Conservation (phyloP, 2,888 invertebrate genomes). For the Dryocosmus kuriphilus region DNA sequence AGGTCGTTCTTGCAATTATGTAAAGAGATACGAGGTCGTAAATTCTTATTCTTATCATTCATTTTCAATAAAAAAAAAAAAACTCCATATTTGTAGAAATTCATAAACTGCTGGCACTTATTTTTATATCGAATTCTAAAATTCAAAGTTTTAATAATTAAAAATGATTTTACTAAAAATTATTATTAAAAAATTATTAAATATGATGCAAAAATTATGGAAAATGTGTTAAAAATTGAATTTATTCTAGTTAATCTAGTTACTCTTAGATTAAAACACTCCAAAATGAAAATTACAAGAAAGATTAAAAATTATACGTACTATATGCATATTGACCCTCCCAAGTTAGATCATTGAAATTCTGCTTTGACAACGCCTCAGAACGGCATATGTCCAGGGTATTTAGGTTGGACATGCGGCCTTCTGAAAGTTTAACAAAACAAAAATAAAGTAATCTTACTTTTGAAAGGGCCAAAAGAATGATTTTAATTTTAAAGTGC, state of each 20-base stretch:
- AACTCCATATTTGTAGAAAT: conserved; percentile 29
- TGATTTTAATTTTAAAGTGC: neutral
- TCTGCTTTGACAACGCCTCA: conserved; percentile 40
- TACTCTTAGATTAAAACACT: neutral
- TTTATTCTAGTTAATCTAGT: neutral
- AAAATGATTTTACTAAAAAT: neutral
- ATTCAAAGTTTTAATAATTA: no score
- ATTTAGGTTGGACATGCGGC: conserved; percentile 39
- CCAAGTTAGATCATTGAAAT: conserved; percentile 37
- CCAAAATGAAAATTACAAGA: neutral
- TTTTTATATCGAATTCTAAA: neutral
- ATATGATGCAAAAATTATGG: conserved; percentile 40
- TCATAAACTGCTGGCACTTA: neutral
- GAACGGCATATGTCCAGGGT: conserved; percentile 40
- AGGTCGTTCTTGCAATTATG: neutral
- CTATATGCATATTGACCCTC: conserved; percentile 40
- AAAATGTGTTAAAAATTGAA: neutral
- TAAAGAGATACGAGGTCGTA: neutral
- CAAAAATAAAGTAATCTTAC: conserved; percentile 26
- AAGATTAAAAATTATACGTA: conserved; percentile 38
- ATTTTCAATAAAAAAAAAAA: neutral
- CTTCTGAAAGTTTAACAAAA: conserved; percentile 39
- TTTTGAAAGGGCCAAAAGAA: neutral
- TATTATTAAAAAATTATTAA: neutral
- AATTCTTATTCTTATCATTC: neutral